Conservation (phyloP, 2,113 vertebrate species). For the Erythrolamprus reginae region DNA sequence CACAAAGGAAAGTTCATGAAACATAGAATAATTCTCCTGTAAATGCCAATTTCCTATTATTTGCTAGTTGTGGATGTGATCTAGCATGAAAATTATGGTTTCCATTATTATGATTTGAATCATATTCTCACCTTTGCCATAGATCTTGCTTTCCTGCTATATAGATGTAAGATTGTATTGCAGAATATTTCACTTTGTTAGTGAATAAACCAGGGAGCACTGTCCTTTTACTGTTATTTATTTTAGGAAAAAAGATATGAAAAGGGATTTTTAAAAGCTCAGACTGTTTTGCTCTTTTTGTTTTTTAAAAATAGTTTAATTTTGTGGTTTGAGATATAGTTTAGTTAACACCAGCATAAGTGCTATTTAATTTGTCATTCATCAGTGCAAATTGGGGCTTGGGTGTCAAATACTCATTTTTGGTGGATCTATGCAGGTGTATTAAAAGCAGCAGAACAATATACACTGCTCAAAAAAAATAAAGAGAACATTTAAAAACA, state of each 20-base stretch:
- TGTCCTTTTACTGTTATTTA: background rate
- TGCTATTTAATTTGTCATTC: background rate
- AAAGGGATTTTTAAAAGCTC: background rate
- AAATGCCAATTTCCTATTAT: no score
- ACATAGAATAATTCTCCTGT: background rate
- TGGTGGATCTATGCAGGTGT: background rate
- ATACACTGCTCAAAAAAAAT: no score
- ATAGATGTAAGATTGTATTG: background rate
- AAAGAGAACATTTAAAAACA: no score
- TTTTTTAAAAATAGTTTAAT: background rate
- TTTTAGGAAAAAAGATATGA: background rate
- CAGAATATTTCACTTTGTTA: constrained; percentile 2
- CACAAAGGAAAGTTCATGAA: background rate
- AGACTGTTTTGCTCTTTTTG: background rate
- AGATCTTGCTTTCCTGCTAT: background rate
- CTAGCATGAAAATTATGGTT: background rate
- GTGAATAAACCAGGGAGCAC: background rate
- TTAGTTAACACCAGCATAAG: background rate
- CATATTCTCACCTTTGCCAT: background rate
- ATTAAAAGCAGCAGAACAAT: background rate
- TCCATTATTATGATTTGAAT: background rate
- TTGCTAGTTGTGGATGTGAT: background rate
- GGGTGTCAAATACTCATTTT: background rate
- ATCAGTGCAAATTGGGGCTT: background rate
- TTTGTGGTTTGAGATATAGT: background rate